Base-by-base conservation (phyloP, 2,797 vertebrate genomes). In the Menidia menidia region DNA sequence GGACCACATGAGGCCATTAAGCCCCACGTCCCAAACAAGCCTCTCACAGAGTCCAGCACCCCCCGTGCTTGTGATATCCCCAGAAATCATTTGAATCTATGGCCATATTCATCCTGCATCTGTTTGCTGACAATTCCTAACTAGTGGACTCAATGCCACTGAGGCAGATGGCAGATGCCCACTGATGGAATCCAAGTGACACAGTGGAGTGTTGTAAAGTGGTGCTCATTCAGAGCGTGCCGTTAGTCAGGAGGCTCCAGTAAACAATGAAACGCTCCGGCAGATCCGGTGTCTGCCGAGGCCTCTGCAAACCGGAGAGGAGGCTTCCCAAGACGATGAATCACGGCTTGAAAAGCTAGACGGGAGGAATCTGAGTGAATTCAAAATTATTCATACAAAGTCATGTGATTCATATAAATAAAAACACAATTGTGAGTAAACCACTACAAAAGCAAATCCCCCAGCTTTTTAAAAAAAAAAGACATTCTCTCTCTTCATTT, bases 21-120 rank as follows among this genome's bases (percentile, higher is more conserved):
- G 56, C 44, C 7, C 58, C 47, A n/a, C 44, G 6, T 56, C 47
- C 75, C 68, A 60, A 67, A 73, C 72, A 63, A 79, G 78, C 48
- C 52, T 82, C 64, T 80, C 79, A 61, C 77, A 64, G 30, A 62
- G 81, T 73, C 83, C 67, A 43, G 73, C 58, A 73, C 74, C 70
- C 47, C 25, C 62, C 43, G 33, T 11, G 60, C 72, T 84, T 77
- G 67, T 48, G 71, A 77, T 73, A 83, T 81, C 75, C 85, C 80
- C 78, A 71, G 71, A 82, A 83, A 68, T 55, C 70, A 71, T 74
- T 87, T 81, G 77, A 88, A 88, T 90, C 80, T 77, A 68, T 32
- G 71, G 75, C 82, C 82, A 83, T 82, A 85, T 88, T 88, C 80
- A 64, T 44, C 75, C 51, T 83, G 88, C 90, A 88, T 91, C 88